A percentile compares a stretch with the other conserved stretches of the same genome.
Evolutionary conservation across 2,113 vertebrate genomes (phyloP).

Genomic region (Henicopernis longicauda): DNA sequence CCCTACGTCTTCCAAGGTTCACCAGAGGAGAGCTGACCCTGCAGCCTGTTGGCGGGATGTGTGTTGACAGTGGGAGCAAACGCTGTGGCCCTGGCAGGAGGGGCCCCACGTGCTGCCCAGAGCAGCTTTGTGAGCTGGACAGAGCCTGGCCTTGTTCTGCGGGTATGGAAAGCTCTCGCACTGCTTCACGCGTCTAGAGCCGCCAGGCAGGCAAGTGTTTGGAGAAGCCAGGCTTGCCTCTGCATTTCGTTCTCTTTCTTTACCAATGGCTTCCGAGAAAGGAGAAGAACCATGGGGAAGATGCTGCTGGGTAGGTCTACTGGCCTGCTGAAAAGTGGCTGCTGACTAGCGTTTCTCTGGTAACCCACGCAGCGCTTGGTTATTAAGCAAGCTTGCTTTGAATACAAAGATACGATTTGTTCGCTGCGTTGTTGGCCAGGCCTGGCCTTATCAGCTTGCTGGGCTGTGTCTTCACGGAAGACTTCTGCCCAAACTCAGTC

Average conservation of each 20-base stretch:
- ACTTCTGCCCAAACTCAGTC: not conserved
- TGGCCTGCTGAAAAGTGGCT: not conserved
- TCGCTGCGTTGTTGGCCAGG: not conserved
- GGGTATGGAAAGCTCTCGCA: not conserved
- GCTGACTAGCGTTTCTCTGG: not conserved
- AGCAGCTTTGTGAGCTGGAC: not conserved
- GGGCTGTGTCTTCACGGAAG: not conserved
- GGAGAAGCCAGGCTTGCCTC: not conserved
- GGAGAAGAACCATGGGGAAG: not conserved
- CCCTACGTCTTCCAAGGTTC: not conserved
- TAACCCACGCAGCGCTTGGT: not conserved
- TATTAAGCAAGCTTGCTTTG: not conserved
- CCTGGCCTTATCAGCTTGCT: not conserved
- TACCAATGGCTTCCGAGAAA: not conserved
- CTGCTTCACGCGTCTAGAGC: not conserved
- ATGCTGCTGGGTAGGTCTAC: not conserved
- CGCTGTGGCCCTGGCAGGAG: not conserved
- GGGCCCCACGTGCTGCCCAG: rapidly evolving
- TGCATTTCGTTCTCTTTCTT: not conserved
- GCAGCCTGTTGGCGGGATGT: rapidly evolving
- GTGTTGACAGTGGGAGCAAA: not conserved
- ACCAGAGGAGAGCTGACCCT: not conserved
- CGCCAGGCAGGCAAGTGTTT: not conserved
- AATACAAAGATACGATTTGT: not conserved
- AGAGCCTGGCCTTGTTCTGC: not conserved